Evolutionary conservation across 2,113 vertebrate species (phyloP).

Genomic region (Motacilla tschutschensis): DNA sequence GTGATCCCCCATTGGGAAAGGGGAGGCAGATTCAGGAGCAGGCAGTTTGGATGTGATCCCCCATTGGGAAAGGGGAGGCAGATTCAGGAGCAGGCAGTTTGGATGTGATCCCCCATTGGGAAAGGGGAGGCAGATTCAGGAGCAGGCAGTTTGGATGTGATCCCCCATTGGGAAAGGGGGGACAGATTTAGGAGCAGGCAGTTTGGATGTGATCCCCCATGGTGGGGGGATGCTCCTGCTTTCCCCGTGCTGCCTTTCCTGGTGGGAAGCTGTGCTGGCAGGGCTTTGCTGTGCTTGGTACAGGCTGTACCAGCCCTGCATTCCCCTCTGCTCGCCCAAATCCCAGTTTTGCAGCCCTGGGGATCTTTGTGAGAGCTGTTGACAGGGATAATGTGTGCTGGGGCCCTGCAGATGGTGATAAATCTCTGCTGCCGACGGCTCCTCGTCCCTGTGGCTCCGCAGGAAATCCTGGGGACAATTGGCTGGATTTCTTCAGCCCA

Average conservation of each 20-base stretch:
- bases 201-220: rapidly evolving
- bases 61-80: not conserved
- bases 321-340: not conserved
- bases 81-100: not conserved
- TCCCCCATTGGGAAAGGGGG: not conserved
- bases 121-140: not conserved
- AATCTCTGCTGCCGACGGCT: not conserved
- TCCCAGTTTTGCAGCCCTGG: not conserved
- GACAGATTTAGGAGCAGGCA: not conserved
- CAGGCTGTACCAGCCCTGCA: not conserved
- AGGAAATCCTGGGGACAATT: not conserved
- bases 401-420: not conserved
- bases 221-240: rapidly evolving
- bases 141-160: not conserved
- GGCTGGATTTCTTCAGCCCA: not conserved
- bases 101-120: not conserved
- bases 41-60: not conserved
- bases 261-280: not conserved
- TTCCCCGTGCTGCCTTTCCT: not conserved
- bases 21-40: not conserved
- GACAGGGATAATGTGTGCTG: not conserved
- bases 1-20: not conserved
- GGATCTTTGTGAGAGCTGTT: not conserved
- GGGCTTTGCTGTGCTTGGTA: not conserved
- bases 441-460: not conserved